phyloP scores from a whole-genome alignment of 2,888 invertebrate species.

The Agrilus biguttatus region DNA sequence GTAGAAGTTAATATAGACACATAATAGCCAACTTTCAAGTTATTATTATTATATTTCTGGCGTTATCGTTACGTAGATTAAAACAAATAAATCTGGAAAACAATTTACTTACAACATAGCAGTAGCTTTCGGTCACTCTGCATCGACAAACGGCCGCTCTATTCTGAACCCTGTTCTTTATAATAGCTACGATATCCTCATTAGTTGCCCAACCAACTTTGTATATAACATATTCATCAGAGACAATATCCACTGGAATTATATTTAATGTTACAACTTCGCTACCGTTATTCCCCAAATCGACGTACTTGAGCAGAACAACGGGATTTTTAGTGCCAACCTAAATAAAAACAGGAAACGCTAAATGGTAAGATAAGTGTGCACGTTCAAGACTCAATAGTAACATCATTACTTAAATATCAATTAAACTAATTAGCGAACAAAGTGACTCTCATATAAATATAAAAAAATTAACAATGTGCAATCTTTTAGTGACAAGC shows the following conservation, averaged over 20 bases:
- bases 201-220: constrained; percentile 62
- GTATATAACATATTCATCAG: constrained; percentile 50
- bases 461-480: too few relatives aligned
- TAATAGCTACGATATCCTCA: constrained; percentile 52
- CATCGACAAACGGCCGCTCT: constrained; percentile 30
- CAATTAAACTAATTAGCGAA: too few relatives aligned
- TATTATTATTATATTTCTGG: too few relatives aligned
- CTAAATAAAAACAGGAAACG: constrained; percentile 27
- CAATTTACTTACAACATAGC: constrained; percentile 4
- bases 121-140: constrained; percentile 1
- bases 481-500: too few relatives aligned
- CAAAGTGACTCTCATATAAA: too few relatives aligned
- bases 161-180: constrained; percentile 80
- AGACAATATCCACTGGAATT: constrained; percentile 38
- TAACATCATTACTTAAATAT: too few relatives aligned
- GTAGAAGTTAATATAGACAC: too few relatives aligned
- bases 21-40: too few relatives aligned
- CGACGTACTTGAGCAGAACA: constrained; percentile 50
- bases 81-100: constrained; percentile 6
- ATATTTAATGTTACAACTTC: constrained; percentile 7
- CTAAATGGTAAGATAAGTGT: too few relatives aligned
- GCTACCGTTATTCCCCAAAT: constrained; percentile 26
- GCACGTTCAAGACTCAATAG: too few relatives aligned
- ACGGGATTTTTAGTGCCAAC: constrained; percentile 60
- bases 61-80: neutral